Base-by-base conservation (phyloP, 2,113 vertebrate species). In the Triplophysa dalaica region DNA sequence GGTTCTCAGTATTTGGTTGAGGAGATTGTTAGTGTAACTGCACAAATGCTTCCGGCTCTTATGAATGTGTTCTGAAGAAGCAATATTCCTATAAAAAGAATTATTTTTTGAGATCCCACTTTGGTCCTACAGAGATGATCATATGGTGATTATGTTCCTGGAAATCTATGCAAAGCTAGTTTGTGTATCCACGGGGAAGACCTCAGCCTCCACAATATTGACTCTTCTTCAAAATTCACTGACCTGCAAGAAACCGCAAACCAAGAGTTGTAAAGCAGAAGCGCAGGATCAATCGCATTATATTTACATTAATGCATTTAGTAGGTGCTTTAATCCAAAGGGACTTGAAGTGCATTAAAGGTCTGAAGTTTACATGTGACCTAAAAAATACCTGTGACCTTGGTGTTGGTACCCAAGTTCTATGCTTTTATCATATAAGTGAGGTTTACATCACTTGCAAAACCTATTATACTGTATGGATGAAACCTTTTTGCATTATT, bases 31-130 rank as follows among this genome's bases (percentile, higher is more conserved):
- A 38, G 33, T 38, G 33, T 38, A 38, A 38, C 33, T 7, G 33
- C 13, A 61, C n/a, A 21, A 62, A 22, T 2, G 0, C 50, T 56
- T 21, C 19, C 38, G 29, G 19, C 52, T 33, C 69, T 38, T 6
- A 58, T 73, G 11, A 17, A 41, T 60, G 13, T 62, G 60, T 63
- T 60, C 68, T 29, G 45, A 56, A 67, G 21, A 79, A 75, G 58
- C 24, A 70, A 81, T 62, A 12, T 24, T 50, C 45, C 74, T 63
- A 78, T 54, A 78, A 84, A 54, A 33, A 33, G 12, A 61, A 48
- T 61, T 22, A 17, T 74, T 77, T 77, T 81, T 54, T 83, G 48
- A 56, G 41, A 67, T 61, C 73, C 62, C n/a, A 9, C 16, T 56
- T 70, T 77, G 8, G 70, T 78, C 68, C 29, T 21, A n/a, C 8